Percentiles rank a stretch among this genome's conserved stretches.
These are phyloP conservation scores for Chloroclysta siterata DNA, from an alignment of 2,888 invertebrate species.

Conservation along the genomic window DNA sequence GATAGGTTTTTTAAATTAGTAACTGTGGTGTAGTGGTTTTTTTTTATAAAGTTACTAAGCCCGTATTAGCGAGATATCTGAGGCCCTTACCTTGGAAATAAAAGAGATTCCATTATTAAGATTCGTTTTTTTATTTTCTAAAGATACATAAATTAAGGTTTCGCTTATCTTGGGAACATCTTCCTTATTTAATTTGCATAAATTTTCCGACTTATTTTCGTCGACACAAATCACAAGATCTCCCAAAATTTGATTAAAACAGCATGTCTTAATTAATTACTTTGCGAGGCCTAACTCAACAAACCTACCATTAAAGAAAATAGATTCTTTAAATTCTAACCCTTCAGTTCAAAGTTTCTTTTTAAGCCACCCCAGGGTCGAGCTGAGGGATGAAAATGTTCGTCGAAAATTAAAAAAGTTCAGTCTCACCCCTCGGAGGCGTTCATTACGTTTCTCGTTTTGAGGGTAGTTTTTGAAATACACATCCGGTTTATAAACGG, in stretches of 20 bases:
- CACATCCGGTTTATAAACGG: constrained; percentile 27
- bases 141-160: neutral
- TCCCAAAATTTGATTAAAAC: constrained; percentile 35
- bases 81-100: too few species aligned
- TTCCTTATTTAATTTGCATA: constrained; percentile 9
- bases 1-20: too few species aligned
- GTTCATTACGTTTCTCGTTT: constrained; percentile 48
- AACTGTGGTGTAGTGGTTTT: too few species aligned
- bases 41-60: too few species aligned
- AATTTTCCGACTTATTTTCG: constrained; percentile 2
- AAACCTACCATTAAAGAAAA: constrained; percentile 39
- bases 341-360: constrained; percentile 43
- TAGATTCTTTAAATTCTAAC: constrained; percentile 38
- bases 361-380: constrained; percentile 41
- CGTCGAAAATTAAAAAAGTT: constrained; percentile 64
- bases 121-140: too few species aligned
- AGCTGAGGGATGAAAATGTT: constrained; percentile 47
- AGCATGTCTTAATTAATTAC: constrained; percentile 39
- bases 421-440: constrained; percentile 19
- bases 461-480: constrained; percentile 42
- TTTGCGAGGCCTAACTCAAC: constrained; percentile 37
- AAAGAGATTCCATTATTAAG: too few species aligned
- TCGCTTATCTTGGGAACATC: neutral
- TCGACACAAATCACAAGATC: constrained; percentile 13
- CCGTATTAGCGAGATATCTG: too few species aligned